Percentiles rank a stretch among this genome's conserved stretches.
phyloP scores from a whole-genome alignment of 2,797 vertebrate genomes.

The Coracias cyanogaster region DNA sequence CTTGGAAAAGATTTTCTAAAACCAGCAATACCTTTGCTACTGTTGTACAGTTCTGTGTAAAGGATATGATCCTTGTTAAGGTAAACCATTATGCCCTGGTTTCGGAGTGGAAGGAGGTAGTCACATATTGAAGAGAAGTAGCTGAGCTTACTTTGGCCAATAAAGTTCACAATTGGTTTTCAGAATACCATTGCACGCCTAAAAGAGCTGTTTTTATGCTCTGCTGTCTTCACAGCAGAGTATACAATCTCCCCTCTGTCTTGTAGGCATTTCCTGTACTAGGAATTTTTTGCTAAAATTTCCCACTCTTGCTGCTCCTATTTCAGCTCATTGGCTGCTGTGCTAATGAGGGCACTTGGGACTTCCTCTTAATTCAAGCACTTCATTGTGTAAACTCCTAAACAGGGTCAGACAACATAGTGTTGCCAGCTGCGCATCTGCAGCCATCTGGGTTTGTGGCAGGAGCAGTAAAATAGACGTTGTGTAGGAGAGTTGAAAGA shows the following conservation, averaged over 20 bases:
- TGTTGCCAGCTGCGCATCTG: conserved; percentile 69
- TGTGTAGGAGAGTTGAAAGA: conserved; percentile 26
- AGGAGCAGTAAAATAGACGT: conserved; percentile 49
- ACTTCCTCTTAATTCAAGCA: conserved; percentile 69
- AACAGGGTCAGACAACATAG: conserved; percentile 65
- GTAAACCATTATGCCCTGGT: not conserved
- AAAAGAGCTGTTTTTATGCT: conserved; percentile 69
- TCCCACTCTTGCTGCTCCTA: conserved; percentile 39
- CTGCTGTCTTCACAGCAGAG: conserved; percentile 57
- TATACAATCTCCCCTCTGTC: conserved; percentile 56
- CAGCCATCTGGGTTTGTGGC: conserved; percentile 62
- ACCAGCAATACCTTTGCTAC: not conserved
- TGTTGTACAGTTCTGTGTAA: not conserved
- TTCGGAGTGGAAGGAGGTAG: conserved; percentile 23
- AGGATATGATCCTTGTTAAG: conserved; percentile 1
- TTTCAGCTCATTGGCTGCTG: conserved; percentile 58
- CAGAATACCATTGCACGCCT: conserved; percentile 46
- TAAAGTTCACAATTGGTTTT: conserved; percentile 39
- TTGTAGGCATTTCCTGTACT: conserved; percentile 60
- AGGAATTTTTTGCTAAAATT: conserved; percentile 57
- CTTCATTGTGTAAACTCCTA: conserved; percentile 63
- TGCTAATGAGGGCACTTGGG: conserved; percentile 52
- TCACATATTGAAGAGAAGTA: conserved; percentile 32
- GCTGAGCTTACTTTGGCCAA: conserved; percentile 25
- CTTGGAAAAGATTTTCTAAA: not conserved